Evolutionary conservation across 2,797 vertebrate species (phyloP), one percentile per base, ranked within the genome.

Genomic region (Lithobates sylvaticus): DNA sequence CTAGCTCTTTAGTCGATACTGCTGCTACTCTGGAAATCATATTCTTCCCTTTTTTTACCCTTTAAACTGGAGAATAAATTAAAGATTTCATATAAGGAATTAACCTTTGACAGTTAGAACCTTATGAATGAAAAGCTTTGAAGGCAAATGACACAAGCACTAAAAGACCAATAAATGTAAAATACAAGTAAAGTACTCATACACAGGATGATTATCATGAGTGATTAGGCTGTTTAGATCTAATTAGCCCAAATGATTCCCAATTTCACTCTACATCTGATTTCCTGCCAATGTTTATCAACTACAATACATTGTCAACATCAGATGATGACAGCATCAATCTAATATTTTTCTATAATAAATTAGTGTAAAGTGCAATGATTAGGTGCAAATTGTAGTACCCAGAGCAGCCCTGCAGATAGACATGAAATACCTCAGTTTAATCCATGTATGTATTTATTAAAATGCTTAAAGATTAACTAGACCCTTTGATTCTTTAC

Each of bases 241-340:
- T 65, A 65, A 65, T 65, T 65, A 65, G n/a, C 61, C 50, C n/a
- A 26, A 65, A 65, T 65, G n/a, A 23, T 65, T 26, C 61, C 61
- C n/a, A 65, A 2, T 65, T 26, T 65, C n/a, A n/a, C 21, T 65
- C 61, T 23, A 65, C n/a, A 65, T 23, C 21, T 65, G 61, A 65
- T 65, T 65, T 23, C 21, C 21, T 65, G 61, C n/a, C 61, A 65
- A 23, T 65, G 61, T 65, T 65, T 26, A 65, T 65, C 61, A 65
- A 65, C 21, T 26, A 65, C 21, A 54, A 54, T 54, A 65, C 21
- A 26, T 26, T 65, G 61, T 65, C 61, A 65, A 65, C n/a, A 65
- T 65, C n/a, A 65, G n/a, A 65, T 12, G 61, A 65, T 26, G 61
- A 65, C 61, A 26, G 23, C 61, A 65, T 65, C n/a, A 65, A 65